Evolutionary conservation across 2,888 invertebrate genomes (phyloP).

Genomic region (Dromius quadrimaculatus): DNA sequence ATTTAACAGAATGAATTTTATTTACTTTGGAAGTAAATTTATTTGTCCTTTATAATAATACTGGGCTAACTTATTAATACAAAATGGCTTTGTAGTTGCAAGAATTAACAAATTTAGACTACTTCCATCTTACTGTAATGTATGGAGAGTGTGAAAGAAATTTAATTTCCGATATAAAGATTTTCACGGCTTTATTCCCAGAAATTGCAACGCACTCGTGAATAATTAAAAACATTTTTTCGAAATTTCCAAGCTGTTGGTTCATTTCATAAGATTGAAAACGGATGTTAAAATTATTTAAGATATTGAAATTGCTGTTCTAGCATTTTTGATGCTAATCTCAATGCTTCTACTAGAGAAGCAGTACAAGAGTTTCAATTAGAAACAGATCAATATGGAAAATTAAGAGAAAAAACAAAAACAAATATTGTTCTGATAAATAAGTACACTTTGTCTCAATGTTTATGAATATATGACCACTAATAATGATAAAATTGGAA

Average conservation of each 20-base stretch:
- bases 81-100: constrained; percentile 6
- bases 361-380: constrained; percentile 3
- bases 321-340: constrained; percentile 2
- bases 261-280: constrained; percentile 3
- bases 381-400: constrained; percentile 1
- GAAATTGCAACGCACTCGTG: background rate
- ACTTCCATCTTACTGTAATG: constrained; percentile 1
- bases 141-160: constrained; percentile 8
- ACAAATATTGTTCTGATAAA: background rate
- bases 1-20: too few relatives aligned
- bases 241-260: constrained; percentile 1
- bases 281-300: background rate
- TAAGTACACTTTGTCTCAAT: constrained; percentile 4
- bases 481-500: too few relatives aligned
- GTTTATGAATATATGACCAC: too few relatives aligned
- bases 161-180: background rate
- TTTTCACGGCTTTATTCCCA: background rate
- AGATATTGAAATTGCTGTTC: constrained; percentile 3
- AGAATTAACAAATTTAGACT: constrained; percentile 4
- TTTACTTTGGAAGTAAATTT: too few relatives aligned
- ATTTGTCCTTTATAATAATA: too few relatives aligned
- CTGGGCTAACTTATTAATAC: too few relatives aligned
- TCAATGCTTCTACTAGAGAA: constrained; percentile 6
- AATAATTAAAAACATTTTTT: background rate
- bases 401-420: background rate